Percentiles rank a stretch among this genome's conserved stretches.
phyloP scores from a whole-genome alignment of 2,888 invertebrate genomes.

The Dolomedes plantarius region DNA sequence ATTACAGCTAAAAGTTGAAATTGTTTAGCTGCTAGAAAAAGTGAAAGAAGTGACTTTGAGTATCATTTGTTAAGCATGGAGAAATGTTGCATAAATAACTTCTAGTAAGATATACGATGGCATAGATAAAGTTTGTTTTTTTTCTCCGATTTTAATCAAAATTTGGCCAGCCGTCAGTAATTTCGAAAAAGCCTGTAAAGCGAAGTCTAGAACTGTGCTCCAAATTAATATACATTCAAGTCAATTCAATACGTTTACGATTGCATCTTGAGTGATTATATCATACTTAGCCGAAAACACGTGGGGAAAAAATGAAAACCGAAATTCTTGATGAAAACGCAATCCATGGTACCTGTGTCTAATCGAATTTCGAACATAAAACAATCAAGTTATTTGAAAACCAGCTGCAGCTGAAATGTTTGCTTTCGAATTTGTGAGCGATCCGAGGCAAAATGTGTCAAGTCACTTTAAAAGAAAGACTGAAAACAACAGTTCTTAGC shows the following conservation, averaged over 20 bases:
- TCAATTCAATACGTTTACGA: not conserved
- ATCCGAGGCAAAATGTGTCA: constrained; percentile 37
- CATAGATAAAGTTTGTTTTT: too few relatives aligned
- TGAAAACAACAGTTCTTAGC: constrained; percentile 53
- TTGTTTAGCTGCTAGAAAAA: too few relatives aligned
- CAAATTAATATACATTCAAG: too few relatives aligned
- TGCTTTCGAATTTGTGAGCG: constrained; percentile 60
- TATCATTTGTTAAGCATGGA: too few relatives aligned
- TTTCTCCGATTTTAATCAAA: too few relatives aligned
- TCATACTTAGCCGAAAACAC: constrained; percentile 2
- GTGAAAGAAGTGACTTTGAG: too few relatives aligned
- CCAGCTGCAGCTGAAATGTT: constrained; percentile 61
- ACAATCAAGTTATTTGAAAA: constrained; percentile 71
- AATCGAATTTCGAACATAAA: constrained; percentile 62
- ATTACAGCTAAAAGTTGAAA: too few relatives aligned
- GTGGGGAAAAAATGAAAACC: constrained; percentile 23
- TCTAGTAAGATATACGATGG: too few relatives aligned
- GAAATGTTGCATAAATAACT: too few relatives aligned
- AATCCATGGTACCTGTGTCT: constrained; percentile 38
- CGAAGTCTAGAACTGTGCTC: too few relatives aligned
- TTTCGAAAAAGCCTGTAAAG: too few relatives aligned
- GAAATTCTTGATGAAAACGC: constrained; percentile 31
- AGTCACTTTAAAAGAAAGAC: constrained; percentile 61
- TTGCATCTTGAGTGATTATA: not conserved
- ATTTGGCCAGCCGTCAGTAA: too few relatives aligned